These are phyloP conservation scores for Tiphia femorata DNA, from an alignment of 2,888 invertebrate species.

Conservation along the genomic window DNA sequence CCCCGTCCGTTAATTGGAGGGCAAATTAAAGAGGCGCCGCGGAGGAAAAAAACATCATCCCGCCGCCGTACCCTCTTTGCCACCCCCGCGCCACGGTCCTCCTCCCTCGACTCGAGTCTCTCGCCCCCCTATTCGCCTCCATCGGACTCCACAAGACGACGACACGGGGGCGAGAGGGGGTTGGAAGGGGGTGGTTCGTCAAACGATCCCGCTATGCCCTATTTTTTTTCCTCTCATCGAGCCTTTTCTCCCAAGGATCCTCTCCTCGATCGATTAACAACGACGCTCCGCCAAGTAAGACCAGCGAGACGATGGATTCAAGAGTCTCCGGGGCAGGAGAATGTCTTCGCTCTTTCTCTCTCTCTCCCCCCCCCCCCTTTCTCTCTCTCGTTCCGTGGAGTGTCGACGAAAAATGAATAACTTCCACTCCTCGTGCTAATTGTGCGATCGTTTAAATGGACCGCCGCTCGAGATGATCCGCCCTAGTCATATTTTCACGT, in stretches of 20 bases:
- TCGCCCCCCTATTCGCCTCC: no score
- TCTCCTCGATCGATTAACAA: no score
- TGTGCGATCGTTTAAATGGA: no score
- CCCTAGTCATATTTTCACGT: no score
- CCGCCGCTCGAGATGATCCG: no score
- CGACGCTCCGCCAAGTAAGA: no score
- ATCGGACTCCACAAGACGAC: slow-evolving; percentile 1
- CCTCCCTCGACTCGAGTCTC: neutral
- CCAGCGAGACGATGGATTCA: no score
- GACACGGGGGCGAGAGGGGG: no score
- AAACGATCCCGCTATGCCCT: slow-evolving; percentile 39
- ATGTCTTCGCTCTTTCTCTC: neutral
- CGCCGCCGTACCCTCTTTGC: slow-evolving; percentile 28
- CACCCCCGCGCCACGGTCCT: slow-evolving; percentile 29
- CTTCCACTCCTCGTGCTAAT: no score
- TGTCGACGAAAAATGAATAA: no score
- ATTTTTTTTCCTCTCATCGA: slow-evolving; percentile 23
- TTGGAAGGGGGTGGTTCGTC: slow-evolving; percentile 32
- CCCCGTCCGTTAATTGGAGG: slow-evolving; percentile 58
- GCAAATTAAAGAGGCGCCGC: slow-evolving; percentile 58
- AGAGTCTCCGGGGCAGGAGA: no score
- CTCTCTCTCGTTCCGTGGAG: neutral
- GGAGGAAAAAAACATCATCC: slow-evolving; percentile 50
- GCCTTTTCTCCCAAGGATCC: no score
- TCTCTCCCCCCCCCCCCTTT: neutral